Evolutionary conservation across 2,888 invertebrate species (phyloP), one percentile per base, ranked within the genome.

Genomic region (Caenorhabditis becei): DNA sequence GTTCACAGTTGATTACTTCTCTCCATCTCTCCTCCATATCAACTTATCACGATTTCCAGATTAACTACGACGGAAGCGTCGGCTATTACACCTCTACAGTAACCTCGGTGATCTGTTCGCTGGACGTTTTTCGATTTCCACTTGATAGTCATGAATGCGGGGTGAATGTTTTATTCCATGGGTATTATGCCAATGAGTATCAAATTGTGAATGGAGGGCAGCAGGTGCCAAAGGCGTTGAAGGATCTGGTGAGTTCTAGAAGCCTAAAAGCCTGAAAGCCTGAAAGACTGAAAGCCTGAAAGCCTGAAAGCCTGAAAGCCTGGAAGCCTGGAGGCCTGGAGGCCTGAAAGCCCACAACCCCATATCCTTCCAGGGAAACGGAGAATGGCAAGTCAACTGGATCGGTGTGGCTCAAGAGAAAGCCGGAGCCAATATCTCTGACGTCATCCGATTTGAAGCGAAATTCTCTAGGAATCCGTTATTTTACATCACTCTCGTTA

Each of bases 401-500:
- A 32, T 32, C 32, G 32, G 32, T 7, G 32, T 32, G 10, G 32
- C 4, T 10, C 11, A 41, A 14, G 41, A 11, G 41, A 14, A 41
- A 11, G 7, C 41, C 11, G 7, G 2, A 2, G 14, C 14, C 10
- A 14, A 14, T 14, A 7, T 2, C 8, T 14, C 41, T 2, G 41
- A 41, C 10, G 14, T 41, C 41, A 53, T 66, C 0, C 2, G 32
- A 37, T 81, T 63, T 58, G 66, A 66, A 16, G 77, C 67, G 10
- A 56, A 51, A 0, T 62, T 81, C 58, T 56, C 70, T 1, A 53
- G 81, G 10, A 81, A 77, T 28, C 81, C 81, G 14, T 72, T 67
- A 35, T 81, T 81, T 28, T 81, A 81, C 44, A 44, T 81, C 0
- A 61, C 65, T 7, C 71, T 81, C 20, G 65, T 81, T 18, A 81